A percentile compares a stretch with the other conserved stretches of the same genome.
phyloP scores from a whole-genome alignment of 2,797 vertebrate species.

The Ctenopoma multispine region DNA sequence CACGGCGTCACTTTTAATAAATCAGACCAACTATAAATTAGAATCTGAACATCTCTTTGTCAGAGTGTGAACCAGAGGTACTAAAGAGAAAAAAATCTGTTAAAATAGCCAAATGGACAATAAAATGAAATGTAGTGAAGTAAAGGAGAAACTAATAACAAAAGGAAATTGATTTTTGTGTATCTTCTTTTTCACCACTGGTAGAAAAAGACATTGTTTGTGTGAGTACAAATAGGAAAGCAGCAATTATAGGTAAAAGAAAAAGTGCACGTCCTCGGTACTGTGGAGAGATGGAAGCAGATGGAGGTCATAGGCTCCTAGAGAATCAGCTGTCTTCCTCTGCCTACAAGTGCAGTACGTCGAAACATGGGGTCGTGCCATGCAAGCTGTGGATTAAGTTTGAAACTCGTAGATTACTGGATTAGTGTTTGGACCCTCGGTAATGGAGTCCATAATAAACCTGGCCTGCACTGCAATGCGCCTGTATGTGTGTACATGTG shows the following conservation, averaged over 20 bases:
- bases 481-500: conserved; percentile 9
- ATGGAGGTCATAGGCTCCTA: conserved; percentile 29
- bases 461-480: conserved; percentile 32
- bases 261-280: background rate
- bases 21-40: background rate
- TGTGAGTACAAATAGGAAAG: background rate
- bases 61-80: too few species aligned
- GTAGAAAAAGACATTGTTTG: background rate
- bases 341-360: conserved; percentile 27
- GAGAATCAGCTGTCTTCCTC: conserved; percentile 34
- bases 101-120: background rate
- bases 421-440: conserved; percentile 66
- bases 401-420: conserved; percentile 74
- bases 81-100: background rate
- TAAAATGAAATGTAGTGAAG: background rate
- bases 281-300: conserved; percentile 17
- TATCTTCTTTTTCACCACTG: background rate
- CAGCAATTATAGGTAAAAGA: background rate
- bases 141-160: background rate
- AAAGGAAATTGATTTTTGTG: background rate
- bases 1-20: background rate
- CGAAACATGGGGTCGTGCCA: conserved; percentile 42
- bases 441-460: conserved; percentile 54
- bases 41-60: background rate
- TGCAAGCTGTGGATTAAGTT: conserved; percentile 68